phyloP scores from a whole-genome alignment of 2,113 vertebrate species.

The Camarhynchus parvulus region DNA sequence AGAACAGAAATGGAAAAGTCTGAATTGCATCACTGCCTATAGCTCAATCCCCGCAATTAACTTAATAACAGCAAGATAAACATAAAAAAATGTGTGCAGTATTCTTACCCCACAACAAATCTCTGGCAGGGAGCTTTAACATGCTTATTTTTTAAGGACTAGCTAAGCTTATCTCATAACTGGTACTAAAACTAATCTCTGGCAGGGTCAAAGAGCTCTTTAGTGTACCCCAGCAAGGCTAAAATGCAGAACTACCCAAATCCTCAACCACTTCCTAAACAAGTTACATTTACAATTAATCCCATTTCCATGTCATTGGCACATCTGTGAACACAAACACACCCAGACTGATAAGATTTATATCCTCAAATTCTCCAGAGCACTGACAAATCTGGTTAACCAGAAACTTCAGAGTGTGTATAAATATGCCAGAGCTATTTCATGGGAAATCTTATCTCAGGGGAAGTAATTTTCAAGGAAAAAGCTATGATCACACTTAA shows the following conservation, averaged over 20 bases:
- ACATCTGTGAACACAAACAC: not conserved
- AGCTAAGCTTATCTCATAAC: conserved; percentile 20
- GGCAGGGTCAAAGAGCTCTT: conserved; percentile 26
- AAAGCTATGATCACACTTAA: not conserved
- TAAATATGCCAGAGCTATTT: not conserved
- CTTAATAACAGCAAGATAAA: not conserved
- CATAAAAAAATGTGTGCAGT: not conserved
- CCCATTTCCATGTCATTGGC: not conserved
- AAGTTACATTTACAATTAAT: not conserved
- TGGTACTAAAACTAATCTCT: conserved; percentile 15
- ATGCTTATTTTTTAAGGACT: not conserved
- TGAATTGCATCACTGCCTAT: not conserved
- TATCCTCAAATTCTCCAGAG: not conserved
- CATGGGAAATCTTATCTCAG: conserved; percentile 16
- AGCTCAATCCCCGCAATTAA: not conserved
- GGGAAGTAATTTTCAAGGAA: not conserved
- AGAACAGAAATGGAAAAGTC: not conserved
- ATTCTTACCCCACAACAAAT: not conserved
- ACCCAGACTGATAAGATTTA: not conserved
- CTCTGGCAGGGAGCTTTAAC: not conserved
- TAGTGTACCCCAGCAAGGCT: not conserved
- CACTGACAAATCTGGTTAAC: not conserved
- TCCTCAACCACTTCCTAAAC: not conserved
- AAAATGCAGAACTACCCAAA: not conserved
- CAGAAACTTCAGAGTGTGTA: not conserved